These are phyloP conservation scores for Elmis aenea DNA, from an alignment of 2,888 invertebrate species.

Conservation along the genomic window DNA sequence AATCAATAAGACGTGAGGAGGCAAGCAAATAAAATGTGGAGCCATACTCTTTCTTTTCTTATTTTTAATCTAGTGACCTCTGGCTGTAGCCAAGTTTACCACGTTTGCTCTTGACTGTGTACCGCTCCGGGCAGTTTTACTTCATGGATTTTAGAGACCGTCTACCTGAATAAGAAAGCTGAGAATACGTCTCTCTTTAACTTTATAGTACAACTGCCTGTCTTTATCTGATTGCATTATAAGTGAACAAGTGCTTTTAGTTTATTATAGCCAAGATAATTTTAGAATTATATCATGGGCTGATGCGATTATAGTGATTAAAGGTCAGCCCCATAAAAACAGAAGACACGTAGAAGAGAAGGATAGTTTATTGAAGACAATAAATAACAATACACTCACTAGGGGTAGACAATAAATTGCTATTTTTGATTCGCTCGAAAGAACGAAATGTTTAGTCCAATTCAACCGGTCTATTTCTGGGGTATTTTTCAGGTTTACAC, in stretches of 20 bases:
- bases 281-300: slow-evolving; percentile 28
- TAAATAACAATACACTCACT: too few species aligned
- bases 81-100: slow-evolving; percentile 21
- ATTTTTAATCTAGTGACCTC: slow-evolving; percentile 24
- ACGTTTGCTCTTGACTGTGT: slow-evolving; percentile 17
- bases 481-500: too few species aligned
- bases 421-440: too few species aligned
- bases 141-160: slow-evolving; percentile 23
- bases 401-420: too few species aligned
- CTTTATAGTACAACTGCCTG: slow-evolving; percentile 14
- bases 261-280: slow-evolving; percentile 30
- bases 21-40: slow-evolving; percentile 26
- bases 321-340: slow-evolving; percentile 14
- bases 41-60: slow-evolving; percentile 18
- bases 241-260: slow-evolving; percentile 29
- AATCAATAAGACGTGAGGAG: slow-evolving; percentile 22
- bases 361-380: slow-evolving; percentile 8
- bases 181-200: slow-evolving; percentile 8
- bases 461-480: too few species aligned
- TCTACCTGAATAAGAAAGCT: slow-evolving; percentile 18
- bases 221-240: slow-evolving; percentile 29
- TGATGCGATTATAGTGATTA: slow-evolving; percentile 24
- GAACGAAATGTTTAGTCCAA: too few species aligned
- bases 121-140: slow-evolving; percentile 20
- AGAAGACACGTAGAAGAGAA: slow-evolving; percentile 8